Percentiles rank a stretch among this genome's conserved stretches.
Evolutionary conservation across 2,888 invertebrate species (phyloP).

Genomic region (Ormia ochracea): DNA sequence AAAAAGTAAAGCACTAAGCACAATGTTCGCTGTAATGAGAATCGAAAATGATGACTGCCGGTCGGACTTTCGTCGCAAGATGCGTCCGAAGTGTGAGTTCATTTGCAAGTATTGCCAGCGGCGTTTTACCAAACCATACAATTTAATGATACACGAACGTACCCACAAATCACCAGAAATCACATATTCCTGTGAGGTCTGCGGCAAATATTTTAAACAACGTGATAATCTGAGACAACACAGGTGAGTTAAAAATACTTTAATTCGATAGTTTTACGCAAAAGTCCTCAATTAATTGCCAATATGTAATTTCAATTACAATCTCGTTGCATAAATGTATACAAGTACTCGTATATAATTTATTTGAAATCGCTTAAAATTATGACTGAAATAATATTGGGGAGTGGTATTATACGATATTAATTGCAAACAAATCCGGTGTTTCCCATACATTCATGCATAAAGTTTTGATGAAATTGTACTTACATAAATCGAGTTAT

Average conservation of each 20-base stretch:
- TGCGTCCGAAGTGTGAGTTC: slow-evolving; percentile 97
- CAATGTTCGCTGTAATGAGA: slow-evolving; percentile 93
- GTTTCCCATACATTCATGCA: no score
- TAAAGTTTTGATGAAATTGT: background rate
- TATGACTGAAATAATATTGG: background rate
- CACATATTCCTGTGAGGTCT: slow-evolving; percentile 97
- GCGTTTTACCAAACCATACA: slow-evolving; percentile 98
- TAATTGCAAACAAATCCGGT: no score
- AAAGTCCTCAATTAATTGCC: background rate
- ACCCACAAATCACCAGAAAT: slow-evolving; percentile 98
- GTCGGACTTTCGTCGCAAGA: slow-evolving; percentile 90
- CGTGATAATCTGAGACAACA: slow-evolving; percentile 97
- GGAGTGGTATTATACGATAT: no score
- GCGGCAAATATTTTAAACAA: slow-evolving; percentile 97
- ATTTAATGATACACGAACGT: slow-evolving; percentile 98
- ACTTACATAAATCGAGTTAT: no score
- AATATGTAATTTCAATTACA: background rate
- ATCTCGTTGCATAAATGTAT: no score
- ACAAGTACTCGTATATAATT: background rate
- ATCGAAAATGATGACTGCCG: slow-evolving; percentile 91
- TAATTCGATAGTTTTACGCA: background rate
- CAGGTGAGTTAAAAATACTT: slow-evolving; percentile 81
- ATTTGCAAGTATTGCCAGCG: slow-evolving; percentile 98
- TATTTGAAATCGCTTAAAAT: background rate
- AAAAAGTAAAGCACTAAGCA: slow-evolving; percentile 56